Percentiles rank a stretch among this genome's conserved stretches.
Conservation (phyloP, 1,140 invertebrate species). For the Bombus fervidus region DNA sequence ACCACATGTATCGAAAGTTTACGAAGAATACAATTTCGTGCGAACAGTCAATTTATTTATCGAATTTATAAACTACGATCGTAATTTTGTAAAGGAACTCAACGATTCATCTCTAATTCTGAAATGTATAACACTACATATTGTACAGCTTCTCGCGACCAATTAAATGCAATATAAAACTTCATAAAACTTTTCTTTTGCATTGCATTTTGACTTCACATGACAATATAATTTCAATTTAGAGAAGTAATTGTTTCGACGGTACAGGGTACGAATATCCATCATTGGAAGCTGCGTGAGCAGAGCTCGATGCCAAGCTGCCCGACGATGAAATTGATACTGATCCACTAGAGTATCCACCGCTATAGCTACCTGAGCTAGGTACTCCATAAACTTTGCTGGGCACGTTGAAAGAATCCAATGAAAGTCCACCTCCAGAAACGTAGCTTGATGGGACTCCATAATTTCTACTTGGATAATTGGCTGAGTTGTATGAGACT, state of each 20-base stretch:
- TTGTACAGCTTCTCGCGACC: too few relatives aligned
- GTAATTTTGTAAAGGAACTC: too few relatives aligned
- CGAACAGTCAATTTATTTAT: too few relatives aligned
- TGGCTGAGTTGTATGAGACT: not conserved
- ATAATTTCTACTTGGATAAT: not conserved
- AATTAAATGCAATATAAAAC: too few relatives aligned
- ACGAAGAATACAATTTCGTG: too few relatives aligned
- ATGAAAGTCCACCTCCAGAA: not conserved
- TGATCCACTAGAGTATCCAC: not conserved
- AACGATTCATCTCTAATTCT: too few relatives aligned
- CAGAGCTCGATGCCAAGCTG: not conserved
- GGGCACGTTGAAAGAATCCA: not conserved
- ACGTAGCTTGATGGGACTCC: not conserved
- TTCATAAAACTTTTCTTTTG: too few relatives aligned
- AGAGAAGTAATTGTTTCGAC: conserved; percentile 42
- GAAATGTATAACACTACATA: too few relatives aligned
- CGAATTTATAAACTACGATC: too few relatives aligned
- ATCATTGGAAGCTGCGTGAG: not conserved
- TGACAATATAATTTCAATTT: not conserved
- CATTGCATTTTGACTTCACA: too few relatives aligned
- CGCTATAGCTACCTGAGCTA: not conserved
- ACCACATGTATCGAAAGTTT: too few relatives aligned
- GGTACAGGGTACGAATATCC: conserved; percentile 66
- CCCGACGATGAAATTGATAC: not conserved
- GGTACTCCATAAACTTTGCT: not conserved